phyloP scores from a whole-genome alignment of 2,113 vertebrate genomes.

The Otolemur garnettii region DNA sequence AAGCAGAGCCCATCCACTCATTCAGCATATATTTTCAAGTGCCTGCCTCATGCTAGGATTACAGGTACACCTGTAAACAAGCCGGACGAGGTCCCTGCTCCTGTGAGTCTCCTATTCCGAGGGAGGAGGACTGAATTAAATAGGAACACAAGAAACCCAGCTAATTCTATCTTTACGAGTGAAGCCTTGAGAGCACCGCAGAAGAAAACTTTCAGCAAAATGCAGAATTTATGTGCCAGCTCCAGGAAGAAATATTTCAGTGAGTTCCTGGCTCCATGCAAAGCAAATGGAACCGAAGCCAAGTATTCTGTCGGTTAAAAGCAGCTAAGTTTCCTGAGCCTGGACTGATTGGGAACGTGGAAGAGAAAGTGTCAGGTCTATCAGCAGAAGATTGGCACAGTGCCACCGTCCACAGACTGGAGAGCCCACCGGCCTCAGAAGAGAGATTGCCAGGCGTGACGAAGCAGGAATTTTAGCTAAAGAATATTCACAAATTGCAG shows the following conservation, averaged over 20 bases:
- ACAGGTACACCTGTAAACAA: not conserved
- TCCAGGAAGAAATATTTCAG: not conserved
- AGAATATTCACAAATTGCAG: conserved; percentile 69
- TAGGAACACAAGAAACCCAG: too few relatives aligned
- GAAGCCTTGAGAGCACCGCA: not conserved
- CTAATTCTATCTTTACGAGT: accelerated
- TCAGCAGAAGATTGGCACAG: conserved; percentile 65
- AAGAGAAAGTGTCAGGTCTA: conserved; percentile 48
- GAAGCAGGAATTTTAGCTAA: conserved; percentile 79
- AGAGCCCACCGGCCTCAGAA: conserved; percentile 68
- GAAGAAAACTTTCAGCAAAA: not conserved
- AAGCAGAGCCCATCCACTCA: not conserved
- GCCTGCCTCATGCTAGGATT: not conserved
- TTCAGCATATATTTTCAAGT: not conserved
- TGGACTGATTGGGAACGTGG: not conserved
- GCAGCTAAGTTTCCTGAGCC: conserved; percentile 43
- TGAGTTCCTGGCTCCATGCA: not conserved
- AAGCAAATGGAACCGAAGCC: not conserved
- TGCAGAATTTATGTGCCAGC: not conserved
- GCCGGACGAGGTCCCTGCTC: too few relatives aligned
- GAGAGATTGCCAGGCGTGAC: conserved; percentile 77
- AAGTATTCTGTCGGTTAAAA: not conserved
- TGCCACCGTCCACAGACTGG: conserved; percentile 65
- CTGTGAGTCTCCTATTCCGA: accelerated
- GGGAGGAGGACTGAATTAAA: not conserved